Evolutionary conservation across 2,888 invertebrate genomes (phyloP), one percentile per base, ranked within the genome.

Genomic region (Minunthozetes semirufus): DNA sequence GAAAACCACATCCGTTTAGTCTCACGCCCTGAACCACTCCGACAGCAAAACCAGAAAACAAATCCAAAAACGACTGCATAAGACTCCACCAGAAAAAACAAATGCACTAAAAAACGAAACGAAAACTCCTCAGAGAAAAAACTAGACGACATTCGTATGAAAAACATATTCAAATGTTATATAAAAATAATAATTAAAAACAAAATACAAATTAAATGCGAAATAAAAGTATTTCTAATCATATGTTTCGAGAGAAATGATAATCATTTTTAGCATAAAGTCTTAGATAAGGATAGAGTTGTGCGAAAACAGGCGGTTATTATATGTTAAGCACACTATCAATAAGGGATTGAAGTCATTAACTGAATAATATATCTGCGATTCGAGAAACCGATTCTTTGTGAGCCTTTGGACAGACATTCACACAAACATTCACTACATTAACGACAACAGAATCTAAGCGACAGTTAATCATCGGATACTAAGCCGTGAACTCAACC

Each of bases 1-100:
- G 33, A 33, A 56, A 56, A 56, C 56, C 56, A 56, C 56, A 56
- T 56, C 56, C 56, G 56, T 25, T 56, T 22, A 8, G 56, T 56
- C 56, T 56, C 56, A 56, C 56, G 56, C 56, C 56, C 56, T 56
- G 56, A 56, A 56, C 56, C 22, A 22, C 25, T 56, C 25, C 56
- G 56, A 22, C 56, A 56, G 19, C 17, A 56, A 13, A 22, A n/a
- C 4, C 53, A n/a, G n/a, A n/a, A n/a, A n/a, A n/a, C n/a, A n/a
- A n/a, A n/a, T n/a, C n/a, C n/a, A n/a, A n/a, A n/a, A n/a, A n/a
- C n/a, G n/a, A n/a, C n/a, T n/a, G n/a, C n/a, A n/a, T n/a, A n/a
- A n/a, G 53, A 53, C 53, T 53, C 53, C 53, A 53, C 53, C 53
- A 53, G 4, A 17, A 53, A 19, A 56, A 9, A 25, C n/a, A 56